A percentile compares a stretch with the other conserved stretches of the same genome.
These are phyloP conservation scores for Diorhabda sublineata DNA, from an alignment of 1,140 invertebrate genomes.

Conservation along the genomic window DNA sequence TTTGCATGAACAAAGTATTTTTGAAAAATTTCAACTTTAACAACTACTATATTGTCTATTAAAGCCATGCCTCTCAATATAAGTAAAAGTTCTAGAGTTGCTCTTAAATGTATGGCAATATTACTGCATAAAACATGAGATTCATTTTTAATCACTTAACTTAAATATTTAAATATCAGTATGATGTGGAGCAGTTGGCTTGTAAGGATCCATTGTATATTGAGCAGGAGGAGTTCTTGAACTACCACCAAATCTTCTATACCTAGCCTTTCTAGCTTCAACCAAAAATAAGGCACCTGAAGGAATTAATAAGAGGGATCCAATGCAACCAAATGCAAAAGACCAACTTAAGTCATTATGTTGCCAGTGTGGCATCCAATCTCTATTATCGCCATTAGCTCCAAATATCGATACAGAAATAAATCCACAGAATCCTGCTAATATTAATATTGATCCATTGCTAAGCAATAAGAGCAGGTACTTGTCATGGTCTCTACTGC, in stretches of 20 bases:
- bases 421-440: slow-evolving; percentile 71
- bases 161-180: slow-evolving; percentile 52
- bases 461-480: slow-evolving; percentile 70
- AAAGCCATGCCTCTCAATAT: too few species aligned
- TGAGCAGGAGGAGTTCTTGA: slow-evolving; percentile 47
- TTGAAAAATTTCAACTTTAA: too few species aligned
- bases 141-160: too few species aligned
- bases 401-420: slow-evolving; percentile 77
- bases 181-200: slow-evolving; percentile 45
- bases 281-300: slow-evolving; percentile 75
- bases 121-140: too few species aligned
- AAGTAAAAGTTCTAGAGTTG: too few species aligned
- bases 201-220: slow-evolving; percentile 55
- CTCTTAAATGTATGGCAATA: too few species aligned
- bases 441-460: slow-evolving; percentile 65
- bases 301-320: slow-evolving; percentile 66
- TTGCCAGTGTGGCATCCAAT: slow-evolving; percentile 96
- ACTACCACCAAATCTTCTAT: slow-evolving; percentile 63
- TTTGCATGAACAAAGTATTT: too few species aligned
- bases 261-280: slow-evolving; percentile 71
- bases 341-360: slow-evolving; percentile 96
- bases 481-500: slow-evolving; percentile 72
- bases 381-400: slow-evolving; percentile 78
- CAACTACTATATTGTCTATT: too few species aligned
- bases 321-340: slow-evolving; percentile 80